These are phyloP conservation scores for Corynorhinus townsendii DNA, from an alignment of 2,113 vertebrate genomes.

Conservation along the genomic window DNA sequence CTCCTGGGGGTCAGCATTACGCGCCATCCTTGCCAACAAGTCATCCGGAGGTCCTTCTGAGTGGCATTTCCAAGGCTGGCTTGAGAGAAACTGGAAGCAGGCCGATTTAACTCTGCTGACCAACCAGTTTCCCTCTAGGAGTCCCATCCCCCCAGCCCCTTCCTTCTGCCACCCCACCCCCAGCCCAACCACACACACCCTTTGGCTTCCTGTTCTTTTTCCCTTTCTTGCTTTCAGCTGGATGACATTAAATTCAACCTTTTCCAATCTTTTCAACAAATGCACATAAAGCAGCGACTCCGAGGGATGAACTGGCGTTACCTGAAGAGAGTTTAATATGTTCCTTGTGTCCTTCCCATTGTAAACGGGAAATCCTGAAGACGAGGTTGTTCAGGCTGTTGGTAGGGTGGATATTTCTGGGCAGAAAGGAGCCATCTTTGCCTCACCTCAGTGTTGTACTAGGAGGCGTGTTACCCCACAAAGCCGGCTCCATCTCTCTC, in stretches of 20 bases:
- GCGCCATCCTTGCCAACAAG: neutral
- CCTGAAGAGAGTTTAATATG: neutral
- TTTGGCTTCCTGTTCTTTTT: neutral
- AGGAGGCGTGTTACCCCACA: neutral
- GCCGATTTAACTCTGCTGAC: neutral
- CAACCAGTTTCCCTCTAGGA: neutral
- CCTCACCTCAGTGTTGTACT: neutral
- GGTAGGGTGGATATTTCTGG: neutral
- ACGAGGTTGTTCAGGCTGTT: neutral
- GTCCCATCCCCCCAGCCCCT: too few species aligned
- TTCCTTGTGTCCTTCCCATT: neutral
- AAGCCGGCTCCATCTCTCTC: neutral
- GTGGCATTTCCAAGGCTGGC: neutral
- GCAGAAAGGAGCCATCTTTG: neutral
- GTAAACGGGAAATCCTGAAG: neutral
- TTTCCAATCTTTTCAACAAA: neutral
- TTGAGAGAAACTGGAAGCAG: neutral
- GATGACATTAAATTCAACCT: neutral
- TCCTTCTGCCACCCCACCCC: accelerated
- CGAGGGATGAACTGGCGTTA: neutral
- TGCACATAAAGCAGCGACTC: neutral
- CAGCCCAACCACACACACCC: neutral
- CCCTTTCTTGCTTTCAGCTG: neutral
- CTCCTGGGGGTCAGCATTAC: neutral
- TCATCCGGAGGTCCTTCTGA: neutral